Percentiles rank a stretch among this genome's conserved stretches.
These are phyloP conservation scores for Volucella inanis DNA, from an alignment of 2,888 invertebrate species.

Conservation along the genomic window DNA sequence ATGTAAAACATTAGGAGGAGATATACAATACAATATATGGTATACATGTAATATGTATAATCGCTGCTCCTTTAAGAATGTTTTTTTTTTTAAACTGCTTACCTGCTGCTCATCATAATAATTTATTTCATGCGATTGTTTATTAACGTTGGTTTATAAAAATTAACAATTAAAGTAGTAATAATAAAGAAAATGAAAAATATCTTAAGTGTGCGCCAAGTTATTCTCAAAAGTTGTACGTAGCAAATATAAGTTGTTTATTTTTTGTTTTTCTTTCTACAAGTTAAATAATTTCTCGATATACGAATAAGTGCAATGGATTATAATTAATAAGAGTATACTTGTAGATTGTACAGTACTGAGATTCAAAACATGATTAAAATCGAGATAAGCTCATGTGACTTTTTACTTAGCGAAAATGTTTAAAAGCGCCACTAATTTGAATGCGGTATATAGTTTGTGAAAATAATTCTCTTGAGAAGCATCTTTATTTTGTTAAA, in stretches of 20 bases:
- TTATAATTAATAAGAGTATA: conserved; percentile 8
- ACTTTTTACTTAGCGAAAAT: too few relatives aligned
- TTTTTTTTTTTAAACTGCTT: neutral
- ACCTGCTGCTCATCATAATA: conserved; percentile 6
- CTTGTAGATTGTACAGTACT: neutral
- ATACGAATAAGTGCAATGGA: conserved; percentile 11
- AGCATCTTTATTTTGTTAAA: conserved; percentile 10
- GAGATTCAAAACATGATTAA: conserved; percentile 10
- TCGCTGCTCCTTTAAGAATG: conserved; percentile 1
- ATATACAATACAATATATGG: too few relatives aligned
- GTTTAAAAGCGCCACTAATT: too few relatives aligned
- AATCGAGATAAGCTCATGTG: neutral
- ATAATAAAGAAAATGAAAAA: conserved; percentile 28
- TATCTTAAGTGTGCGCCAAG: conserved; percentile 8
- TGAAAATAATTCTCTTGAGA: neutral
- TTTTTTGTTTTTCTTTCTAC: too few relatives aligned
- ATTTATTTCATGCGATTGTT: conserved; percentile 23
- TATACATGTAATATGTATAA: conserved; percentile 1
- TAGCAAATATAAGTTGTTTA: too few relatives aligned
- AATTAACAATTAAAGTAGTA: neutral
- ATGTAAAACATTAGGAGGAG: neutral
- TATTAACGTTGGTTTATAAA: conserved; percentile 45
- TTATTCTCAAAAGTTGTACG: too few relatives aligned
- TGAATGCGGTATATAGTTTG: too few relatives aligned
- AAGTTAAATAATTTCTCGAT: neutral